These are phyloP conservation scores for Taenioides sp. DNA, from an alignment of 2,797 vertebrate genomes.

Conservation along the genomic window DNA sequence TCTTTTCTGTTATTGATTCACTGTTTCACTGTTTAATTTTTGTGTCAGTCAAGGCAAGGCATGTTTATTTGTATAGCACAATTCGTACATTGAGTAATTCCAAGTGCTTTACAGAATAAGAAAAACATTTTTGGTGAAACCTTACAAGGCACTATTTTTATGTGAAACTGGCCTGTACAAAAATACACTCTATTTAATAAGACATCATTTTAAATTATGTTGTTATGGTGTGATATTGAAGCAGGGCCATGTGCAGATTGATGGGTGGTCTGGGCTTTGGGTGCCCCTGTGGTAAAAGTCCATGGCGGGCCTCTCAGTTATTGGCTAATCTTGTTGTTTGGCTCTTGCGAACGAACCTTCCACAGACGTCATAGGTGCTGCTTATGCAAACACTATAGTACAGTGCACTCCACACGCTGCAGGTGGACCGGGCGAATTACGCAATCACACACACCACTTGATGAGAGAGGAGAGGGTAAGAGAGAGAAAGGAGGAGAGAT, in stretches of 20 bases:
- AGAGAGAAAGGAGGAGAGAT: background rate
- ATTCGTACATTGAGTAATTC: too few relatives aligned
- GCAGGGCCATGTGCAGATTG: constrained; percentile 47
- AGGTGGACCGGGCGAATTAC: constrained; percentile 61
- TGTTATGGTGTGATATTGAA: constrained; percentile 45
- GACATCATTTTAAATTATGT: too few relatives aligned
- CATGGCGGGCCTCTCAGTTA: constrained; percentile 56
- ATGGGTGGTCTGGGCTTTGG: constrained; percentile 39
- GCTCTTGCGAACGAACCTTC: constrained; percentile 44
- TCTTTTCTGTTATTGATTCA: too few relatives aligned
- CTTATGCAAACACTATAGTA: constrained; percentile 66
- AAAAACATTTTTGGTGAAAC: too few relatives aligned
- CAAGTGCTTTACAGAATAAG: too few relatives aligned
- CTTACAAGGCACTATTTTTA: too few relatives aligned
- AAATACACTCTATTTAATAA: too few relatives aligned
- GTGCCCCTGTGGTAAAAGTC: constrained; percentile 57
- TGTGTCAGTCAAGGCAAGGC: too few relatives aligned
- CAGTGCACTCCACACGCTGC: constrained; percentile 30
- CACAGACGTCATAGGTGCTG: constrained; percentile 59
- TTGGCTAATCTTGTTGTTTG: constrained; percentile 65
- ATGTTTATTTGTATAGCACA: too few relatives aligned
- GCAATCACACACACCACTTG: constrained; percentile 53
- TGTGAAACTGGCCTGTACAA: too few relatives aligned
- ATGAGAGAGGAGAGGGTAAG: background rate
- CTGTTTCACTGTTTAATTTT: too few relatives aligned